phyloP scores from a whole-genome alignment of 2,888 invertebrate genomes.

The Dryomyza anilis region DNA sequence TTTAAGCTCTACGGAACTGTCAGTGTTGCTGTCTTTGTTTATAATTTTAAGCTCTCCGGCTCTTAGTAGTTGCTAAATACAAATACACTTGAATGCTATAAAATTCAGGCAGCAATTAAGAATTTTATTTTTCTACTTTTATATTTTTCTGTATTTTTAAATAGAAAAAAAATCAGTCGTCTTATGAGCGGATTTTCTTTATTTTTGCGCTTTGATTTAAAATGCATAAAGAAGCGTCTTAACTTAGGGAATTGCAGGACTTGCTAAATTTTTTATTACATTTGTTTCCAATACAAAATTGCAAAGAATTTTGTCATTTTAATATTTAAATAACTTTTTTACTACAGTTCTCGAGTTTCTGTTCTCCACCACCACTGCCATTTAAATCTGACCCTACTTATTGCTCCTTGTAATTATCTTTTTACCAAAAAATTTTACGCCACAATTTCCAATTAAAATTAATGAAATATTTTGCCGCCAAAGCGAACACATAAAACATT shows the following conservation, averaged over 20 bases:
- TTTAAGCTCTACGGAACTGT: constrained; percentile 9
- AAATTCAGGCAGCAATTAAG: constrained; percentile 24
- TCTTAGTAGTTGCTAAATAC: background rate
- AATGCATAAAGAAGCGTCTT: constrained; percentile 38
- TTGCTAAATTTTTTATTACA: constrained; percentile 48
- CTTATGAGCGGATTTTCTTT: constrained; percentile 1
- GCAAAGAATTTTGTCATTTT: constrained; percentile 35
- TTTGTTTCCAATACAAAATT: constrained; percentile 51
- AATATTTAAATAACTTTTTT: constrained; percentile 43
- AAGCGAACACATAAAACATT: constrained; percentile 49
- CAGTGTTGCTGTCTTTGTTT: constrained; percentile 18
- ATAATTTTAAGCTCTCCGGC: too few species aligned
- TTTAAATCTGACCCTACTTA: background rate
- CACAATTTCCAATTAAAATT: constrained; percentile 59
- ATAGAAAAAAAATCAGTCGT: too few species aligned
- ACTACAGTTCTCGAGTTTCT: too few species aligned
- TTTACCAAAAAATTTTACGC: constrained; percentile 45
- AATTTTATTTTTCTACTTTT: constrained; percentile 22
- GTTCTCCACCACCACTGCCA: background rate
- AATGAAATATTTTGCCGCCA: constrained; percentile 53
- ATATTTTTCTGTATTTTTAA: constrained; percentile 28
- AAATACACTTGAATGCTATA: constrained; percentile 10
- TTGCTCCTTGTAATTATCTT: constrained; percentile 51
- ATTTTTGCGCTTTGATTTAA: constrained; percentile 31
- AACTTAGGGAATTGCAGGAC: background rate